Evolutionary conservation across 2,113 vertebrate species (phyloP).

Genomic region (Elaphurus davidianus): DNA sequence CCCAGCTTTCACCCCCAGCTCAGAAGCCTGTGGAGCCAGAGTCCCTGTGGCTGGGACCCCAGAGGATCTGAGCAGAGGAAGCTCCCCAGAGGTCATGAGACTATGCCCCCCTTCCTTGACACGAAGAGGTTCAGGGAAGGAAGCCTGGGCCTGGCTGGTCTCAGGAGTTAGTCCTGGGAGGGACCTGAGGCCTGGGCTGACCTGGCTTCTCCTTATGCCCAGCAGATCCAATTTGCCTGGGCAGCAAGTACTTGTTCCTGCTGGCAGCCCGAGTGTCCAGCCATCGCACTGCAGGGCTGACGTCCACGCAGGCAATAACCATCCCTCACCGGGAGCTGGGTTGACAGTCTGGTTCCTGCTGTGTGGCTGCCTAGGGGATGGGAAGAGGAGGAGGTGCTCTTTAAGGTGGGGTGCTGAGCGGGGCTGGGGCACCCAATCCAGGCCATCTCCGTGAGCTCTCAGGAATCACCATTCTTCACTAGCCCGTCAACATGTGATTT

Average conservation of each 20-base stretch:
- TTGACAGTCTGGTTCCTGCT: slow-evolving; percentile 52
- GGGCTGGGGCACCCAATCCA: neutral
- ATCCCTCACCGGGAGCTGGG: slow-evolving; percentile 25
- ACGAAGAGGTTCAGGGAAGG: neutral
- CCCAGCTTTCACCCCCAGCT: neutral
- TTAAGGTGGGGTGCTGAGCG: neutral
- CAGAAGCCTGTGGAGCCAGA: neutral
- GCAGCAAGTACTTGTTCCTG: slow-evolving; percentile 20
- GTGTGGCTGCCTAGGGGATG: neutral
- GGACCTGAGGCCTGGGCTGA: neutral
- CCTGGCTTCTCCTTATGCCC: neutral
- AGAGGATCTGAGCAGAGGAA: neutral
- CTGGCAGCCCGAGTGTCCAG: neutral
- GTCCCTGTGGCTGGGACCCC: neutral
- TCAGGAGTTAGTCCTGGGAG: neutral
- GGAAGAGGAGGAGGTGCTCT: neutral
- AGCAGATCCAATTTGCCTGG: slow-evolving; percentile 40
- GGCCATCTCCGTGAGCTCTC: neutral
- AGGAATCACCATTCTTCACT: neutral
- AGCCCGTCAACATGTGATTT: neutral
- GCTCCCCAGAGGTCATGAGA: neutral
- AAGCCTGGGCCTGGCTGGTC: neutral
- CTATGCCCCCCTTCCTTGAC: neutral
- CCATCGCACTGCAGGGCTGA: neutral
- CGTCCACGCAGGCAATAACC: neutral